A percentile compares a stretch with the other conserved stretches of the same genome.
phyloP scores from a whole-genome alignment of 2,888 invertebrate species.

The Lucinisca nassula region DNA sequence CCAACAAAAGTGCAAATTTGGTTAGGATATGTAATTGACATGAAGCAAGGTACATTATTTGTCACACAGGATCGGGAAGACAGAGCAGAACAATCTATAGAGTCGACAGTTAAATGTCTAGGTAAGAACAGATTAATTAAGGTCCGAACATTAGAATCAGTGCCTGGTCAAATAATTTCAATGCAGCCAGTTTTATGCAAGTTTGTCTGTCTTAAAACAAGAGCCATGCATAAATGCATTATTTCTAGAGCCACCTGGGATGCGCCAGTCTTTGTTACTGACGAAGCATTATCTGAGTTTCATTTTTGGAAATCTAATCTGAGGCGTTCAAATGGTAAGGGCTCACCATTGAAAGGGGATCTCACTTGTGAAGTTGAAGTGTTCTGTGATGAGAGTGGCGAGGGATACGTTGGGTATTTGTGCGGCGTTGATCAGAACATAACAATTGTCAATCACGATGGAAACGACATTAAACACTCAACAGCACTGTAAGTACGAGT shows the following conservation, averaged over 20 bases:
- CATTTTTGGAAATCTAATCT: slow-evolving; percentile 35
- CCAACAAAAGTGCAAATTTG: slow-evolving; percentile 38
- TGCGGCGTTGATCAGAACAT: no score
- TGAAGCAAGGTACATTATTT: slow-evolving; percentile 23
- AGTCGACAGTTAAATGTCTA: no score
- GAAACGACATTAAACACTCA: no score
- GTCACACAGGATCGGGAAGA: slow-evolving; percentile 32
- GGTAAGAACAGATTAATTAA: neutral
- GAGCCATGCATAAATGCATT: slow-evolving; percentile 35
- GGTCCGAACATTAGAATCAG: slow-evolving; percentile 32
- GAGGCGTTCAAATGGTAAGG: slow-evolving; percentile 11
- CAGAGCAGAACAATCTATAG: no score
- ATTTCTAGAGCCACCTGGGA: slow-evolving; percentile 37
- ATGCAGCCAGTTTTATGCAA: slow-evolving; percentile 38
- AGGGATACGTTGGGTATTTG: slow-evolving; percentile 47
- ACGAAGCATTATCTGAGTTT: slow-evolving; percentile 30
- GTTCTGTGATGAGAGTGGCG: slow-evolving; percentile 47
- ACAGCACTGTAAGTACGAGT: no score
- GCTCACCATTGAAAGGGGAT: neutral
- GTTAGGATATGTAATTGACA: slow-evolving; percentile 54
- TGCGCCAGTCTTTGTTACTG: slow-evolving; percentile 24
- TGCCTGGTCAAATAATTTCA: slow-evolving; percentile 44
- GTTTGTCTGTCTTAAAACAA: slow-evolving; percentile 22
- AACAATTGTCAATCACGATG: no score
- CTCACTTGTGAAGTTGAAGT: neutral